These are phyloP conservation scores for Zaprionus camerounensis DNA, from an alignment of 1,140 invertebrate genomes.

Conservation along the genomic window DNA sequence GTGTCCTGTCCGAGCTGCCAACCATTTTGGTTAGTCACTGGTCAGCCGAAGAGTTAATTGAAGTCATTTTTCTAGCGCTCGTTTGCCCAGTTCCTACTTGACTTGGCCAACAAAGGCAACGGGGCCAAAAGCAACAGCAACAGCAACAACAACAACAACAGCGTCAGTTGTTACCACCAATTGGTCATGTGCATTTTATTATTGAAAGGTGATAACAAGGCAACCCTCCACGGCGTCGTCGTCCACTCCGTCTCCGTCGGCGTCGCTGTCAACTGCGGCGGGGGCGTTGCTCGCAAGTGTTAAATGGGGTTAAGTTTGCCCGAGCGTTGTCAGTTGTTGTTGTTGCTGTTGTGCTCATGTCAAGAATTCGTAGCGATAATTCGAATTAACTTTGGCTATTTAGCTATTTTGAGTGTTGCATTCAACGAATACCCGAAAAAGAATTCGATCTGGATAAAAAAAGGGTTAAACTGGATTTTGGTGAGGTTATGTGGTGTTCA, in stretches of 20 bases:
- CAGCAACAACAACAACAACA: background rate
- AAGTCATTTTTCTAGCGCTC: constrained; percentile 79
- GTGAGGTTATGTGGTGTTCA: background rate
- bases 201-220: constrained; percentile 79
- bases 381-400: constrained; percentile 11
- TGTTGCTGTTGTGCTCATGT: constrained; percentile 24
- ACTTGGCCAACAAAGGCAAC: constrained; percentile 30
- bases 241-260: background rate
- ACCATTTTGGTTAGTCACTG: constrained; percentile 76
- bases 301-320: constrained; percentile 75
- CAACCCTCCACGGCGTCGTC: constrained; percentile 10
- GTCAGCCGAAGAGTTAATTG: constrained; percentile 76
- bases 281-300: constrained; percentile 60
- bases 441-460: background rate
- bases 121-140: background rate
- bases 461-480: background rate
- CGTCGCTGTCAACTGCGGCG: constrained; percentile 8
- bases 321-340: constrained; percentile 44
- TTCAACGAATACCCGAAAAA: background rate
- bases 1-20: constrained; percentile 48
- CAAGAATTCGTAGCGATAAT: constrained; percentile 25
- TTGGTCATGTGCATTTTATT: constrained; percentile 62
- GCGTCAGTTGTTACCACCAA: constrained; percentile 39
- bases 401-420: background rate
- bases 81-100: constrained; percentile 46